A percentile compares a stretch with the other conserved stretches of the same genome.
These are phyloP conservation scores for Mungos mungo DNA, from an alignment of 2,113 vertebrate species.

Conservation along the genomic window DNA sequence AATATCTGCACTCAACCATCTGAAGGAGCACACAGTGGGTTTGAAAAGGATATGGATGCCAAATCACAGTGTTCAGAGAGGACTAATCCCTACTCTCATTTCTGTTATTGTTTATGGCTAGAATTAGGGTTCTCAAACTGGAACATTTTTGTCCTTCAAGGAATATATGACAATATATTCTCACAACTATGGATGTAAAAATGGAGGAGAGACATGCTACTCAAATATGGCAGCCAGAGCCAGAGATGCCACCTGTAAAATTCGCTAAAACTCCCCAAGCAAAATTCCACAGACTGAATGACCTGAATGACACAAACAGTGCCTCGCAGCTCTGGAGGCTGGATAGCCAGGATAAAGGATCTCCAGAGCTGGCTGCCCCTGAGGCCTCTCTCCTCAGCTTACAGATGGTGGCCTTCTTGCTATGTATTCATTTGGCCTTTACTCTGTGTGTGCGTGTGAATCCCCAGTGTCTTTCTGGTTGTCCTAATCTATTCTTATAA, in stretches of 20 bases:
- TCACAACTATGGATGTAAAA: not conserved
- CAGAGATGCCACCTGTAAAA: no score
- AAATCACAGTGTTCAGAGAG: not conserved
- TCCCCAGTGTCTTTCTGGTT: not conserved
- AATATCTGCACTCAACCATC: not conserved
- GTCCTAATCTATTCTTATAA: not conserved
- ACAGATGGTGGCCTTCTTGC: not conserved
- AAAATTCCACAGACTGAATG: not conserved
- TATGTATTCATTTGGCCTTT: not conserved
- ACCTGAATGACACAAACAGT: not conserved
- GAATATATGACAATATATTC: not conserved
- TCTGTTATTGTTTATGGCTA: not conserved
- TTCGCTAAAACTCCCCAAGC: not conserved
- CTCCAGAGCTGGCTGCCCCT: not conserved
- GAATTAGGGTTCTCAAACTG: not conserved
- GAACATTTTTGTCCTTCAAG: not conserved
- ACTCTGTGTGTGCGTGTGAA: not conserved
- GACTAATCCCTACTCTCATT: no score
- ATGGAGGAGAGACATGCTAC: not conserved
- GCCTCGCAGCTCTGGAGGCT: not conserved
- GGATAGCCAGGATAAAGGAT: not conserved
- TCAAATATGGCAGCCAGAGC: no score
- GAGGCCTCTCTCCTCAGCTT: not conserved
- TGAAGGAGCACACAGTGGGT: not conserved
- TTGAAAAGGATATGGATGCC: not conserved